A percentile compares a stretch with the other conserved stretches of the same genome.
These are phyloP conservation scores for Poeciliopsis gracilis DNA, from an alignment of 2,797 vertebrate genomes.

Conservation along the genomic window DNA sequence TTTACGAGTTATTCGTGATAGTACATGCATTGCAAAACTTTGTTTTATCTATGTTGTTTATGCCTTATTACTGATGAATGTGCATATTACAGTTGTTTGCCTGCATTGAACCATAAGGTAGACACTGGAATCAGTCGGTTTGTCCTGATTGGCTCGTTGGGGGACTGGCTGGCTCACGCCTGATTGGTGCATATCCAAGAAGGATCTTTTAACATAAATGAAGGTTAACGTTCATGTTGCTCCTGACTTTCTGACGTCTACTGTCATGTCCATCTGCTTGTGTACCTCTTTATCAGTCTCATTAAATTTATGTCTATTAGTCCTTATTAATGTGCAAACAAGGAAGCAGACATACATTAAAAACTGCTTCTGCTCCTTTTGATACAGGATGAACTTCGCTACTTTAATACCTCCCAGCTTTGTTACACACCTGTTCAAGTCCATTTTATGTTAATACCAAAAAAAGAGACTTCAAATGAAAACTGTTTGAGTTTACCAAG, in stretches of 20 bases:
- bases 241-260: neutral
- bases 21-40: constrained; percentile 27
- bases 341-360: neutral
- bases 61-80: constrained; percentile 66
- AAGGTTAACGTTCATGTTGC: neutral
- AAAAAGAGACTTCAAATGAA: neutral
- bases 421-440: neutral
- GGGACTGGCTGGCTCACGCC: neutral
- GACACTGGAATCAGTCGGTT: too few relatives aligned
- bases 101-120: constrained; percentile 7
- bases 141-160: too few relatives aligned
- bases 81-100: constrained; percentile 28
- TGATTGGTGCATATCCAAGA: neutral
- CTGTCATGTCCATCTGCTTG: neutral
- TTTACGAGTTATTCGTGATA: constrained; percentile 27
- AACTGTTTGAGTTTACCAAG: neutral
- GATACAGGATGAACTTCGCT: neutral
- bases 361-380: neutral
- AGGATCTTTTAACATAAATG: neutral
- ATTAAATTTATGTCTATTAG: neutral
- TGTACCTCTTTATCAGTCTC: neutral
- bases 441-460: neutral
- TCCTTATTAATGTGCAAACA: neutral
- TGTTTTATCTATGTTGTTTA: constrained; percentile 52
- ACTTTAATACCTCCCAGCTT: neutral